phyloP scores from a whole-genome alignment of 1,140 invertebrate genomes.

The Ephestia elutella region DNA sequence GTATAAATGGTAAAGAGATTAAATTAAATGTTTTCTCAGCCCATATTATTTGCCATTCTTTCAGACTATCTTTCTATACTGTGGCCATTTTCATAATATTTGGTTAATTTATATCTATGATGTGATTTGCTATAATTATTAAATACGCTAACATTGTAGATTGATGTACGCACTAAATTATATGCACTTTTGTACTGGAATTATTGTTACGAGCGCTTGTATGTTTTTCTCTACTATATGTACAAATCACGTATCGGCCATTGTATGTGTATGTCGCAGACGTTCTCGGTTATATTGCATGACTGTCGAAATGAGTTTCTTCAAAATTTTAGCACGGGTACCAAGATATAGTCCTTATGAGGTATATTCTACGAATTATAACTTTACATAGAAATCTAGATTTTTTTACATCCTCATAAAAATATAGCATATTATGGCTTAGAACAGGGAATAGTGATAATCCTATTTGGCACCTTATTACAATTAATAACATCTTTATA shows the following conservation, averaged over 20 bases:
- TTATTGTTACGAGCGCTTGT: not conserved
- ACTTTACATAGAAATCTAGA: too few species aligned
- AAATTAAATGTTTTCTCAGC: conserved; percentile 17
- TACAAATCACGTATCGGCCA: conserved; percentile 14
- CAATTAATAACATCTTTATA: too few species aligned
- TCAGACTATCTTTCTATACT: conserved; percentile 7
- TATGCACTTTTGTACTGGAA: not conserved
- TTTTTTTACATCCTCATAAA: too few species aligned
- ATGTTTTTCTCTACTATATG: not conserved
- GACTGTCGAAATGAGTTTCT: not conserved
- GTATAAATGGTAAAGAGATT: conserved; percentile 20
- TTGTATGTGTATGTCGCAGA: conserved; percentile 28
- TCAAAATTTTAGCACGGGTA: not conserved
- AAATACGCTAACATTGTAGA: conserved; percentile 1
- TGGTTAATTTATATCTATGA: not conserved
- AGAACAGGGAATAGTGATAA: too few species aligned
- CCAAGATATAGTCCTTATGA: not conserved
- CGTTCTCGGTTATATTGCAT: conserved; percentile 9
- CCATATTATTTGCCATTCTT: conserved; percentile 16
- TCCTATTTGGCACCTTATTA: too few species aligned
- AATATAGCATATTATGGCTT: too few species aligned
- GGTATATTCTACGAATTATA: too few species aligned
- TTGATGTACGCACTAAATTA: not conserved
- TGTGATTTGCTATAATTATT: conserved; percentile 3
- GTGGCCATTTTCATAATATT: conserved; percentile 1